phyloP scores from a whole-genome alignment of 2,888 invertebrate genomes.

The Vanessa cardui region DNA sequence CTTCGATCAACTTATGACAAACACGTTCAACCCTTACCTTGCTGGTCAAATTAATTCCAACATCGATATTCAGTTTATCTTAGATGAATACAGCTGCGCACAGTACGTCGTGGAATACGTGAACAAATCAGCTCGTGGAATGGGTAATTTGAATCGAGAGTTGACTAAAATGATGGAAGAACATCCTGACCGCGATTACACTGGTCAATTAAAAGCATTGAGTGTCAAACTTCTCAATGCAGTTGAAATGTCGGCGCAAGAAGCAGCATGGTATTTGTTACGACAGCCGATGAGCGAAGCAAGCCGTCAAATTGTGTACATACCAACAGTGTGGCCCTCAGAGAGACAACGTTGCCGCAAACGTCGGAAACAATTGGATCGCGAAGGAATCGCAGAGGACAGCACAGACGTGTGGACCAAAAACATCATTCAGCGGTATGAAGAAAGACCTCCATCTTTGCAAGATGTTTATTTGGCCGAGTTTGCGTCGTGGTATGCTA shows the following conservation, averaged over 20 bases:
- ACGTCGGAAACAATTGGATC: constrained; percentile 44
- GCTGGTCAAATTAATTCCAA: constrained; percentile 49
- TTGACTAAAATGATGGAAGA: constrained; percentile 47
- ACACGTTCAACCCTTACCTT: constrained; percentile 56
- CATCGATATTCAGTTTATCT: constrained; percentile 44
- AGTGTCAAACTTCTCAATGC: constrained; percentile 49
- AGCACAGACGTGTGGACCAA: constrained; percentile 61
- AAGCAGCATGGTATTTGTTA: constrained; percentile 52
- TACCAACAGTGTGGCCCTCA: constrained; percentile 50
- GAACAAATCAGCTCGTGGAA: constrained; percentile 52
- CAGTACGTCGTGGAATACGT: constrained; percentile 57
- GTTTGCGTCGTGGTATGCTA: constrained; percentile 54
- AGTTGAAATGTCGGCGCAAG: constrained; percentile 52
- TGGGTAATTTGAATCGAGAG: constrained; percentile 50
- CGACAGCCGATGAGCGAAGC: constrained; percentile 43
- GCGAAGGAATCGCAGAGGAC: constrained; percentile 50
- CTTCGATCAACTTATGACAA: constrained; percentile 52
- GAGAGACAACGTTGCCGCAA: constrained; percentile 52
- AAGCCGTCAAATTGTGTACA: constrained; percentile 41
- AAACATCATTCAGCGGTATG: constrained; percentile 61
- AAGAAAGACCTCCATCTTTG: constrained; percentile 56
- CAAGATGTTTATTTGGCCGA: constrained; percentile 53
- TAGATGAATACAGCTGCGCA: constrained; percentile 51
- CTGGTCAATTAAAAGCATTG: constrained; percentile 40
- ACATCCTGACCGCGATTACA: constrained; percentile 33